These are phyloP conservation scores for Furnarius figulus DNA, from an alignment of 2,113 vertebrate genomes.

Conservation along the genomic window DNA sequence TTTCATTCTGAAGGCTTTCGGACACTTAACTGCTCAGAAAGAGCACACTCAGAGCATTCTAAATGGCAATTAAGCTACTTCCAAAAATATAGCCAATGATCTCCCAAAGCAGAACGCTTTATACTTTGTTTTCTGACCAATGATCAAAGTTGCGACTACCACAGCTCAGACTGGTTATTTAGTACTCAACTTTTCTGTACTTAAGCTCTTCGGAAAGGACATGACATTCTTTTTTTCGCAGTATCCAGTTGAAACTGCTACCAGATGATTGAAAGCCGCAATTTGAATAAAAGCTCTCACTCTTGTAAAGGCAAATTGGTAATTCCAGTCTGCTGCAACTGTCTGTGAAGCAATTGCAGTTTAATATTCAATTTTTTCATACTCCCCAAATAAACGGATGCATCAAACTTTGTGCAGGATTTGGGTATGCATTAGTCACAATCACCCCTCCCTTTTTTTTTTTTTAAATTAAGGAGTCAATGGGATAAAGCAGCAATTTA, in stretches of 20 bases:
- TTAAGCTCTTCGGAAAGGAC: neutral
- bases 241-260: neutral
- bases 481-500: neutral
- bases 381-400: neutral
- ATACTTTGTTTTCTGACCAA: neutral
- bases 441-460: accelerated
- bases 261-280: neutral
- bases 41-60: neutral
- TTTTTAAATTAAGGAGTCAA: neutral
- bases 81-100: neutral
- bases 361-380: neutral
- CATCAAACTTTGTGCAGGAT: neutral
- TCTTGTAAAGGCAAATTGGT: neutral
- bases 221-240: neutral
- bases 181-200: neutral
- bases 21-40: neutral
- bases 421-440: neutral
- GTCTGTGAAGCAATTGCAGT: neutral
- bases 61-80: neutral
- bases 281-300: neutral
- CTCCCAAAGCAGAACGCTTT: neutral
- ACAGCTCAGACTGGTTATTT: neutral
- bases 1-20: neutral
- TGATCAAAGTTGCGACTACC: neutral
- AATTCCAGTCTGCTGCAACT: neutral